Conservation (phyloP, 1,140 invertebrate genomes). For the Camponotus pennsylvanicus region DNA sequence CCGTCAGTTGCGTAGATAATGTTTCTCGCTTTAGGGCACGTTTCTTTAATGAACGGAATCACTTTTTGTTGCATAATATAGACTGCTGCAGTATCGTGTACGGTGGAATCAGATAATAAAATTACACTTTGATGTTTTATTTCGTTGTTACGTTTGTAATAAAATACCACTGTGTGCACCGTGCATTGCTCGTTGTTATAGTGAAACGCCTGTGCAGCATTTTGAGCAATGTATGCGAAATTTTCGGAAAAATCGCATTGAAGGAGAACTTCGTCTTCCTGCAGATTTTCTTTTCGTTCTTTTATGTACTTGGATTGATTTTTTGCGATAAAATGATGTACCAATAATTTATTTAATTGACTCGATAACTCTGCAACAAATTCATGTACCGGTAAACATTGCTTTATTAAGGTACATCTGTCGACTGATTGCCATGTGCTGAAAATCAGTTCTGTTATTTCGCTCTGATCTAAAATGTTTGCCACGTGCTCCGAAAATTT, state of each 20-base stretch:
- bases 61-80: background rate
- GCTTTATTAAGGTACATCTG: background rate
- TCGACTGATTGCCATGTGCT: background rate
- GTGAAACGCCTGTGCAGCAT: conserved; percentile 11
- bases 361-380: background rate
- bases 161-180: background rate
- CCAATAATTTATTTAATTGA: background rate
- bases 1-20: too few species aligned
- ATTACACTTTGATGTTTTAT: too few species aligned
- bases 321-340: background rate
- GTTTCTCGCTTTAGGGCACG: background rate
- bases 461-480: background rate
- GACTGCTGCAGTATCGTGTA: background rate
- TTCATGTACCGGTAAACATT: background rate
- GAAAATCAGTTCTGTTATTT: background rate
- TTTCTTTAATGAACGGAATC: background rate
- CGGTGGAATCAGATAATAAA: background rate
- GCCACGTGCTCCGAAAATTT: background rate
- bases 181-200: conserved; percentile 21
- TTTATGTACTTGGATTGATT: background rate
- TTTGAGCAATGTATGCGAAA: background rate
- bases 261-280: background rate
- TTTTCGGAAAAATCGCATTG: background rate
- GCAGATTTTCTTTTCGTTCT: background rate
- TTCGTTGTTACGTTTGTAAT: too few species aligned